phyloP scores from a whole-genome alignment of 2,113 vertebrate species.

The Fulmarus glacialis region DNA sequence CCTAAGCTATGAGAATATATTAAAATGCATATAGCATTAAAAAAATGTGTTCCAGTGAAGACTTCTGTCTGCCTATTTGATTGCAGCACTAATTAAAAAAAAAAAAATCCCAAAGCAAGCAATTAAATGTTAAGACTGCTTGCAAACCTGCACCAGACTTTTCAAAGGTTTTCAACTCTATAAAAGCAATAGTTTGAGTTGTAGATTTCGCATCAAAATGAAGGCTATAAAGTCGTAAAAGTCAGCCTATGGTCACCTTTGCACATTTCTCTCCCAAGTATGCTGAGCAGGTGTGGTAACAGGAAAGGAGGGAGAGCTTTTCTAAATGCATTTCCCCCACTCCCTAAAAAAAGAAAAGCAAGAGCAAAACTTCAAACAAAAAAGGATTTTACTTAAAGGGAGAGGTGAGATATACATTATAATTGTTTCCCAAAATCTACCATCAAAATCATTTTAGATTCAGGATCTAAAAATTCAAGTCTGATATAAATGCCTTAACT shows the following conservation, averaged over 20 bases:
- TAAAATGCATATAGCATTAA: background rate
- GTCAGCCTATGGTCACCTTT: background rate
- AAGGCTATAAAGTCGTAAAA: background rate
- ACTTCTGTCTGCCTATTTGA: background rate
- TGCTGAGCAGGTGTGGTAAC: background rate
- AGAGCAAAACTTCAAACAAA: background rate
- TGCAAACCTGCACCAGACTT: background rate
- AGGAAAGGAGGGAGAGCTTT: background rate
- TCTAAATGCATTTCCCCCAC: rapidly evolving
- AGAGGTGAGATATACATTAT: background rate
- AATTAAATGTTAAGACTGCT: background rate
- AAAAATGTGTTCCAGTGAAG: background rate
- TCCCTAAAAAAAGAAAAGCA: background rate
- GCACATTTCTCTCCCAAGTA: background rate
- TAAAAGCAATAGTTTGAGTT: background rate
- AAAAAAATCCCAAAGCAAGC: background rate
- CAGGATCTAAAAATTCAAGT: background rate
- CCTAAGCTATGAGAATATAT: background rate
- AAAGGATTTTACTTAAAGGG: background rate
- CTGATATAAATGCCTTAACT: background rate
- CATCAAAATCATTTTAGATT: background rate
- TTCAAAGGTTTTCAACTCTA: background rate
- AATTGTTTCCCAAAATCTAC: background rate
- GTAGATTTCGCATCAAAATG: background rate
- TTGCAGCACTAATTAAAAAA: background rate